Evolutionary conservation across 2,888 invertebrate species (phyloP).

Genomic region (Lasioglossum zephyrum): DNA sequence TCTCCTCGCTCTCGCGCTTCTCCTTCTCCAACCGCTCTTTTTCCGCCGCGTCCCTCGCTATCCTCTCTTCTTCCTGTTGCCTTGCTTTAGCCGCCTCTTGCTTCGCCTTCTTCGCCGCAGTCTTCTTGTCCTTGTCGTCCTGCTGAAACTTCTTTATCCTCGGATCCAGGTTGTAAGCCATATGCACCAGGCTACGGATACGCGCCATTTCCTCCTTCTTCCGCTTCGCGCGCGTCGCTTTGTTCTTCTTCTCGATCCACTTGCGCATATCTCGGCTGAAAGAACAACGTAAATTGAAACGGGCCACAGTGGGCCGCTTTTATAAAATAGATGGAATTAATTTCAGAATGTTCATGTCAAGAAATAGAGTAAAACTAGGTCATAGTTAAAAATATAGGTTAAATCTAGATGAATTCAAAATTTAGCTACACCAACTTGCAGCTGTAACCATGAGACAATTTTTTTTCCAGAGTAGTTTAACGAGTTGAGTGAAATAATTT

Average conservation of each 20-base stretch:
- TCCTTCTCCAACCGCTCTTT: slow-evolving; percentile 88
- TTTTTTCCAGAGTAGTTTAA: neutral
- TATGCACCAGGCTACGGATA: slow-evolving; percentile 95
- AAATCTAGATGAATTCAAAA: neutral
- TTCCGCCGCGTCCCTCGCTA: slow-evolving; percentile 89
- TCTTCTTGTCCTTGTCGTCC: slow-evolving; percentile 95
- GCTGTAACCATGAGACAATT: neutral
- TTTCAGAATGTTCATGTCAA: too few relatives aligned
- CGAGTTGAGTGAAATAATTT: neutral
- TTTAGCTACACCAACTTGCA: neutral
- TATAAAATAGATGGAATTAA: neutral
- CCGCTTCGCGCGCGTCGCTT: slow-evolving; percentile 94
- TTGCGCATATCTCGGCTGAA: slow-evolving; percentile 94
- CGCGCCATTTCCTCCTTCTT: slow-evolving; percentile 99
- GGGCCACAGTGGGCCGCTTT: neutral
- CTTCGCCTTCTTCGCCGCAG: slow-evolving; percentile 95
- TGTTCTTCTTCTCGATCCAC: slow-evolving; percentile 99
- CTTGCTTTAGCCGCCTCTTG: slow-evolving; percentile 93
- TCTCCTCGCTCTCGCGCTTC: slow-evolving; percentile 92
- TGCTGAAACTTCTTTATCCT: slow-evolving; percentile 96
- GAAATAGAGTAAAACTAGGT: neutral
- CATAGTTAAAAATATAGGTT: neutral
- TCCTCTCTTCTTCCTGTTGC: slow-evolving; percentile 93
- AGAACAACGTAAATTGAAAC: neutral
- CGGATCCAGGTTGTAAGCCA: slow-evolving; percentile 97